Percentiles rank a stretch among this genome's conserved stretches.
phyloP scores from a whole-genome alignment of 2,888 invertebrate species.

The Hirtodrosophila confusa region DNA sequence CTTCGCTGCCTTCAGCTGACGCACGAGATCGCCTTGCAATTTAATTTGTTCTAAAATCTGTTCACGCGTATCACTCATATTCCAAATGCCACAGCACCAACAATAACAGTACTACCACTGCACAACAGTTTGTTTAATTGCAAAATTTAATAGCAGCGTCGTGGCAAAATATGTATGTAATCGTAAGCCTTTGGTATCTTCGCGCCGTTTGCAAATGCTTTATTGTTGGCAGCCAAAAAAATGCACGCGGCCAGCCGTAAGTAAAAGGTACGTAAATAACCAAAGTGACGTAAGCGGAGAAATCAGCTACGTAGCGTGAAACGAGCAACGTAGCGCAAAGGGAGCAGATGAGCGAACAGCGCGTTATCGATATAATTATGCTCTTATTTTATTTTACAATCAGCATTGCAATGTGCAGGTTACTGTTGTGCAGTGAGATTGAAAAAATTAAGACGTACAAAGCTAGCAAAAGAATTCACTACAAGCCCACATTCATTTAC shows the following conservation, averaged over 20 bases:
- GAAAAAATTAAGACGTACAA: too few species aligned
- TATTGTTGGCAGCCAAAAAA: slow-evolving; percentile 40
- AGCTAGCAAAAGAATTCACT: too few species aligned
- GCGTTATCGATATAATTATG: not conserved
- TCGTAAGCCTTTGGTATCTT: slow-evolving; percentile 26
- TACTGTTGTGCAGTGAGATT: too few species aligned
- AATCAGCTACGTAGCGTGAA: slow-evolving; percentile 18
- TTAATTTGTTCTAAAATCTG: slow-evolving; percentile 87
- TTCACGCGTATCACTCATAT: slow-evolving; percentile 85
- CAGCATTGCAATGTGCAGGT: too few species aligned
- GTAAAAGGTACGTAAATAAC: slow-evolving; percentile 37
- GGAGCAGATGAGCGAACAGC: not conserved
- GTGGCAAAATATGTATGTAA: slow-evolving; percentile 18
- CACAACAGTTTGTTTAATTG: slow-evolving; percentile 21
- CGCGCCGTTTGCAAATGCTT: slow-evolving; percentile 39
- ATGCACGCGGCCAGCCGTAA: slow-evolving; percentile 55
- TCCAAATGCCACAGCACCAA: slow-evolving; percentile 46
- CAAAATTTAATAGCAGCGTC: slow-evolving; percentile 15
- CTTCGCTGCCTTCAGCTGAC: slow-evolving; percentile 92
- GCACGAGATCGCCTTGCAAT: slow-evolving; percentile 91
- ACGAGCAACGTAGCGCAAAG: slow-evolving; percentile 8
- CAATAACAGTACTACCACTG: slow-evolving; percentile 23
- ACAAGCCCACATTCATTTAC: too few species aligned
- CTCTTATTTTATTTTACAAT: not conserved
- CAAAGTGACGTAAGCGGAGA: slow-evolving; percentile 15